Conservation (phyloP, 2,888 invertebrate genomes). For the Pachliopta kotzebuea region DNA sequence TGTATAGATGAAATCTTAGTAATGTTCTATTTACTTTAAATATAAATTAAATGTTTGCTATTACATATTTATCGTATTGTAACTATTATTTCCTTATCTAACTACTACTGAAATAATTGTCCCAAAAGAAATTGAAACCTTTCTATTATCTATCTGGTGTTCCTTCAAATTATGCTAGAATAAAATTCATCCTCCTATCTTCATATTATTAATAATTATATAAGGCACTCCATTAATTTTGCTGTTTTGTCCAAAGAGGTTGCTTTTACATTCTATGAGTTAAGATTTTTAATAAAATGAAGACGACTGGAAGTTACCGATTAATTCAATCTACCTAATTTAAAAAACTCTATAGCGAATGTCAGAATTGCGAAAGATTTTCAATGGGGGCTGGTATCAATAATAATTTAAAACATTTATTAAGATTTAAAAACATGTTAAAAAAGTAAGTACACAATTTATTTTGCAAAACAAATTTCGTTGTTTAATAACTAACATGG, state of each 20-base stretch:
- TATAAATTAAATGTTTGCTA: slow-evolving; percentile 34
- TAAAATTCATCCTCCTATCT: slow-evolving; percentile 78
- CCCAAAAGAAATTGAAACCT: slow-evolving; percentile 66
- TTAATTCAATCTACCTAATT: slow-evolving; percentile 36
- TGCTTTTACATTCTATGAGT: slow-evolving; percentile 57
- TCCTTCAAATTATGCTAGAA: slow-evolving; percentile 79
- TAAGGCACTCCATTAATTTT: slow-evolving; percentile 81
- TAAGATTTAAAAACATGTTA: background rate
- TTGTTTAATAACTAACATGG: slow-evolving; percentile 11
- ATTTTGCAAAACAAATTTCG: slow-evolving; percentile 4
- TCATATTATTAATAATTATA: slow-evolving; percentile 76
- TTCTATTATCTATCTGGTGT: slow-evolving; percentile 77
- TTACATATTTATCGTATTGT: slow-evolving; percentile 33
- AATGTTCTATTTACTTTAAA: slow-evolving; percentile 38
- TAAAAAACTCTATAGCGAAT: slow-evolving; percentile 14
- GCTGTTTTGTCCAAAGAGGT: slow-evolving; percentile 72
- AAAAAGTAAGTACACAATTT: background rate
- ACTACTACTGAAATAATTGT: slow-evolving; percentile 63
- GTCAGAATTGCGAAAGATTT: background rate
- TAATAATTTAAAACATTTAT: background rate
- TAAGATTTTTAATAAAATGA: slow-evolving; percentile 60
- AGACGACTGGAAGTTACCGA: slow-evolving; percentile 71
- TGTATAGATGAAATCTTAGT: slow-evolving; percentile 38
- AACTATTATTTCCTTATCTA: slow-evolving; percentile 65
- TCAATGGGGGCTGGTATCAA: slow-evolving; percentile 3